Base-by-base conservation (phyloP, 2,888 invertebrate genomes). In the Idaea biselata region DNA sequence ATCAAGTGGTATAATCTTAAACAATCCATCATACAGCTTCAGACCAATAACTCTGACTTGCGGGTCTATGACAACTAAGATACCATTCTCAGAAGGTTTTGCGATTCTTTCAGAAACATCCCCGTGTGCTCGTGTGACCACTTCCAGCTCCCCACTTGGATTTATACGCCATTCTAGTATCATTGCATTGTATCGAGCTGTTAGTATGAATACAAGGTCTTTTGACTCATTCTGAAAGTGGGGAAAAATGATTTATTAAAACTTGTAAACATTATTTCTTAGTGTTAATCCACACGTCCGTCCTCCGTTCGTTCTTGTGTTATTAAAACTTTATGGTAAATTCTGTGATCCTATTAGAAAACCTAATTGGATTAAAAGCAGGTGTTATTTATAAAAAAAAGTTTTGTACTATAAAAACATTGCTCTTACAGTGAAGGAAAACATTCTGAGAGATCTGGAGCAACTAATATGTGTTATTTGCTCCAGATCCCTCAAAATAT, bases 1-100 rank as follows among this genome's bases (percentile, higher is more conserved):
- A 78, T 99, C 98, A 70, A 99, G 92, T 0, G 99, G 99, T 77
- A 99, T 99, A 66, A 99, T 97, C 88, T 99, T 99, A 79, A 99
- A 97, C 14, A 99, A 93, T 1, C 99, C 99, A 93, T 99, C 99
- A 85, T 99, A 99, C 0, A 99, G 92, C 68, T 99, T 94, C 70
- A 99, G 94, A 7, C 99, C 99, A 78, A 99, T 99, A 1, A 99
- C 97, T 73, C 99, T 94, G 8, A 98, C 97, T 85, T 97, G 97
- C 1, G 99, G 99, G 92, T 99, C 99, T 69, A 99, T 97, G 0
- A 99, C 97, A 0, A 98, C 98, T 72, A 99, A 95, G 63, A 98
- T 98, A 1, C 99, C 99, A 61, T 98, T 98, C 85, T 99, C 99
- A 0, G 99, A 97, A 0, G 97, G 97, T 81, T 98, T 97, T 0